These are phyloP conservation scores for Enteromius mattozi DNA, from an alignment of 2,797 vertebrate species.

Conservation along the genomic window DNA sequence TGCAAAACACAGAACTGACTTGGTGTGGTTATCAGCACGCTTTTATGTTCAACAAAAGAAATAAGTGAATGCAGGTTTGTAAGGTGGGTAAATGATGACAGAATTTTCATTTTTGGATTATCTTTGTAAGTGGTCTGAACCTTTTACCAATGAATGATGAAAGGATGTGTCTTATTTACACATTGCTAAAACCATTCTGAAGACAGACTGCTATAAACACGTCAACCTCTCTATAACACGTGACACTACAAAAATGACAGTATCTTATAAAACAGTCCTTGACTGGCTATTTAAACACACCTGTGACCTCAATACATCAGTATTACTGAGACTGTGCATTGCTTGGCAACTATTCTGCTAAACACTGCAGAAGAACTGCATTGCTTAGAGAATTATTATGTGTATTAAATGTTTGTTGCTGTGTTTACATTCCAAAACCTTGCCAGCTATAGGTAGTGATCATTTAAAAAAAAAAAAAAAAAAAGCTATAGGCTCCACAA, in stretches of 20 bases:
- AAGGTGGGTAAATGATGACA: not conserved
- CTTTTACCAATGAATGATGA: not conserved
- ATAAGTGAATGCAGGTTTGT: not conserved
- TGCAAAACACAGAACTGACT: not conserved
- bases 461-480: not conserved
- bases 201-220: not conserved
- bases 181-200: not conserved
- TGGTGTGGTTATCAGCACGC: not conserved
- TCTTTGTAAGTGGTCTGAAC: not conserved
- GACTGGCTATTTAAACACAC: not conserved
- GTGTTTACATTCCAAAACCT: not conserved
- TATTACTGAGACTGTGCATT: not conserved
- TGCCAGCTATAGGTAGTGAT: not conserved
- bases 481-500: not conserved
- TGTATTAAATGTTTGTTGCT: not conserved
- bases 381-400: not conserved
- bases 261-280: not conserved
- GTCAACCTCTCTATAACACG: not conserved
- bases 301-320: not conserved
- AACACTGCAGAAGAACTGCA: not conserved
- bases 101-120: not conserved
- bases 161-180: not conserved
- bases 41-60: not conserved
- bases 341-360: constrained; percentile 12
- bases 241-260: not conserved